Conservation (phyloP, 2,888 invertebrate genomes). For the Amblyteles armatorius region DNA sequence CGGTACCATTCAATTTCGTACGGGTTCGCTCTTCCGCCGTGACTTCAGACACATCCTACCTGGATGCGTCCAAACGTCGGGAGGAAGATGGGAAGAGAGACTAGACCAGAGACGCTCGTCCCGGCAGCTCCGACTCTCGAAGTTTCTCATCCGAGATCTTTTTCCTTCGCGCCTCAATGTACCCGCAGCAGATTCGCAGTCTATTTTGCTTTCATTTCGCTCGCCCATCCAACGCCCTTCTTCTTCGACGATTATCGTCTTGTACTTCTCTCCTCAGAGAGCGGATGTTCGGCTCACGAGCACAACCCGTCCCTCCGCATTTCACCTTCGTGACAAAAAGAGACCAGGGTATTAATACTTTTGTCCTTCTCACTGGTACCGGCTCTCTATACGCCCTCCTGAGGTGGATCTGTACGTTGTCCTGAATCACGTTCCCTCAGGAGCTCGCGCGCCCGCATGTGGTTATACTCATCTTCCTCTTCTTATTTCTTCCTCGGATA, state of each 20-base stretch:
- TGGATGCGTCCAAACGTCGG: not conserved
- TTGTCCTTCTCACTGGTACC: slow-evolving; percentile 55
- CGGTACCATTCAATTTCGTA: slow-evolving; percentile 76
- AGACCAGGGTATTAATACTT: slow-evolving; percentile 58
- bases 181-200: not conserved
- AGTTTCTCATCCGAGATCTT: slow-evolving; percentile 23
- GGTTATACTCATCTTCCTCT: slow-evolving; percentile 22
- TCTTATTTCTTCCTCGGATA: slow-evolving; percentile 22
- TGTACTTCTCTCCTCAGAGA: slow-evolving; percentile 22
- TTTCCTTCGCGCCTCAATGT: slow-evolving; percentile 12
- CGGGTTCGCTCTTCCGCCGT: slow-evolving; percentile 44
- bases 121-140: slow-evolving; percentile 2
- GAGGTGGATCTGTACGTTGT: slow-evolving; percentile 35
- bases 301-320: slow-evolving; percentile 59
- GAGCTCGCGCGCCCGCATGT: slow-evolving; percentile 10
- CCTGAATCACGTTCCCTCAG: slow-evolving; percentile 31
- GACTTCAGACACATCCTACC: not conserved
- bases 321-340: slow-evolving; percentile 64
- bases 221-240: slow-evolving; percentile 2
- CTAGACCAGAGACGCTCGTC: not conserved
- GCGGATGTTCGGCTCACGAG: slow-evolving; percentile 23
- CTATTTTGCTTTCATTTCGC: not conserved
- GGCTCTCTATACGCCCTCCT: slow-evolving; percentile 3
- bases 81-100: slow-evolving; percentile 28
- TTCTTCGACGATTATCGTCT: slow-evolving; percentile 10